phyloP scores from a whole-genome alignment of 2,888 invertebrate genomes.

The Acleris sparsana region DNA sequence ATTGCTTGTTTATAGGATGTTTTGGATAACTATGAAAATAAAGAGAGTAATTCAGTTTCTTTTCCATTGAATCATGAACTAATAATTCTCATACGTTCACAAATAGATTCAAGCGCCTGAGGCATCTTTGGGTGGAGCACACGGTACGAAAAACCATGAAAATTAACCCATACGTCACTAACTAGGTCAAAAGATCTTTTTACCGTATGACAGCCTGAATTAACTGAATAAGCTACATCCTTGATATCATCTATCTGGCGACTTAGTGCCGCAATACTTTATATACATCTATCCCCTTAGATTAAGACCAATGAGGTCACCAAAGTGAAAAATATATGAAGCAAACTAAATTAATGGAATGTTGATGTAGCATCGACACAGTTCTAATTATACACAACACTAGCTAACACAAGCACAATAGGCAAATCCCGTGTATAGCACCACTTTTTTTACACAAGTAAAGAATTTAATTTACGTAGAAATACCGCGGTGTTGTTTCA shows the following conservation, averaged over 20 bases:
- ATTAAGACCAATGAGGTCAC: conserved; percentile 62
- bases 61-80: conserved; percentile 1
- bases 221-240: conserved; percentile 1
- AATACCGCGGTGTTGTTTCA: conserved; percentile 31
- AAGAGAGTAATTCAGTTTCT: not conserved
- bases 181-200: conserved; percentile 42
- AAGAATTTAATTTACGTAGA: conserved; percentile 18
- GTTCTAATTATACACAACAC: conserved; percentile 15
- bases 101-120: conserved; percentile 28
- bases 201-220: conserved; percentile 19
- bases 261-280: not conserved
- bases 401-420: conserved; percentile 30
- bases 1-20: too few relatives aligned
- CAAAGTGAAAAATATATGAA: conserved; percentile 36
- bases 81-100: conserved; percentile 14
- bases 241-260: conserved; percentile 7
- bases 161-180: conserved; percentile 15
- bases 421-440: conserved; percentile 14
- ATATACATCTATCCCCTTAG: conserved; percentile 24
- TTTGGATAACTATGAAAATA: too few relatives aligned
- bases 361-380: conserved; percentile 8
- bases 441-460: conserved; percentile 4
- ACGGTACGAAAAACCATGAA: conserved; percentile 31
- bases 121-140: conserved; percentile 26
- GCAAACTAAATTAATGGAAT: conserved; percentile 27